phyloP scores from a whole-genome alignment of 1,140 invertebrate genomes.

The Drosophila malerkotliana region DNA sequence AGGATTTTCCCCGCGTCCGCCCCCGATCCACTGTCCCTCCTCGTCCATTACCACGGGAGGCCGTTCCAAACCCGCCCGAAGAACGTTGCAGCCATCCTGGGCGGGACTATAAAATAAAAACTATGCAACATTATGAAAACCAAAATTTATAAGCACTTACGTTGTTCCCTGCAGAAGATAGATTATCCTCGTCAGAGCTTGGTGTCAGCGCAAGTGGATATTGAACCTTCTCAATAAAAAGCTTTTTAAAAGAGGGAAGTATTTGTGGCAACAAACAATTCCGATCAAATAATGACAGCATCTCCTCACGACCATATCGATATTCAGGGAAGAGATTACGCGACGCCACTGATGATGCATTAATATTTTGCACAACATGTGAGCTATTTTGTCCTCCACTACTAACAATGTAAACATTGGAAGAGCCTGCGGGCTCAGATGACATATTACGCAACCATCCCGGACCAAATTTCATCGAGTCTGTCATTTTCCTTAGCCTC shows the following conservation, averaged over 20 bases:
- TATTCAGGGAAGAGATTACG: slow-evolving; percentile 80
- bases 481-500: slow-evolving; percentile 85
- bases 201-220: slow-evolving; percentile 90
- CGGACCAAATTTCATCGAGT: slow-evolving; percentile 90
- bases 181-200: slow-evolving; percentile 91
- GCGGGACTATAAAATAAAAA: slow-evolving; percentile 45
- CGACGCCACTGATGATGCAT: slow-evolving; percentile 22
- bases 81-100: slow-evolving; percentile 87
- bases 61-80: slow-evolving; percentile 58
- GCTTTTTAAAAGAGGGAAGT: slow-evolving; percentile 87
- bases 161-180: slow-evolving; percentile 35
- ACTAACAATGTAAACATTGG: slow-evolving; percentile 44
- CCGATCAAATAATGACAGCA: slow-evolving; percentile 92
- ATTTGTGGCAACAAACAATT: slow-evolving; percentile 88
- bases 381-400: slow-evolving; percentile 48
- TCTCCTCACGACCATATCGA: slow-evolving; percentile 93
- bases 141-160: slow-evolving; percentile 37
- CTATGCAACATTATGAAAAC: neutral
- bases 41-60: slow-evolving; percentile 84
- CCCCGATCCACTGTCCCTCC: slow-evolving; percentile 86
- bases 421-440: slow-evolving; percentile 74
- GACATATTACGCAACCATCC: slow-evolving; percentile 90
- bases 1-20: slow-evolving; percentile 85
- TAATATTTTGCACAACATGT: slow-evolving; percentile 37
- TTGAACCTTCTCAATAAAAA: slow-evolving; percentile 91